A percentile compares a stretch with the other conserved stretches of the same genome.
Conservation (phyloP, 2,888 invertebrate genomes). For the Rosalia funebris region DNA sequence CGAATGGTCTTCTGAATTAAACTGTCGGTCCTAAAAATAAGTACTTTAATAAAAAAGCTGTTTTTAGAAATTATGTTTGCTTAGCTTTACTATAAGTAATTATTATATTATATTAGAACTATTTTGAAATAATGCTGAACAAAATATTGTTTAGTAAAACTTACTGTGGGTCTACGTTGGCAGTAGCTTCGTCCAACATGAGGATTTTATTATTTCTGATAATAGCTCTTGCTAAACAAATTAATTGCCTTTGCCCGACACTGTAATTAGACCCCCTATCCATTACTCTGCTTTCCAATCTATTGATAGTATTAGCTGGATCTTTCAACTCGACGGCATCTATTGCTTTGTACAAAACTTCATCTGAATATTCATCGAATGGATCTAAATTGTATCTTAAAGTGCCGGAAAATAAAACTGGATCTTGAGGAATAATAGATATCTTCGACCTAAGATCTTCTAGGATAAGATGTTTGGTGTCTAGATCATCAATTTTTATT, state of each 20-base stretch:
- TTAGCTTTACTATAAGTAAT: no score
- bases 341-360: constrained; percentile 75
- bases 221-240: constrained; percentile 90
- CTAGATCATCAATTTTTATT: constrained; percentile 77
- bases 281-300: constrained; percentile 75
- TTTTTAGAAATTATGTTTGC: no score
- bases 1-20: constrained; percentile 88
- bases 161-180: constrained; percentile 89
- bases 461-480: constrained; percentile 68
- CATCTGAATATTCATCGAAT: constrained; percentile 76
- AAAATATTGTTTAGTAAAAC: no score
- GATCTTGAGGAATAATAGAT: constrained; percentile 69
- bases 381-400: constrained; percentile 80
- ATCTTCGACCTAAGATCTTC: constrained; percentile 67
- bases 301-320: constrained; percentile 69
- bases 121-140: no score
- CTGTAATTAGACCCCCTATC: constrained; percentile 86
- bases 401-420: constrained; percentile 71
- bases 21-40: constrained; percentile 74
- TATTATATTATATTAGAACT: no score
- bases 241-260: constrained; percentile 88
- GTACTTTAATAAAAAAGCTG: no score
- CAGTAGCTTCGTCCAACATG: constrained; percentile 91
- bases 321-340: constrained; percentile 81
- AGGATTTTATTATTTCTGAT: constrained; percentile 84